phyloP scores from a whole-genome alignment of 2,888 invertebrate genomes.

The Minunthozetes semirufus region DNA sequence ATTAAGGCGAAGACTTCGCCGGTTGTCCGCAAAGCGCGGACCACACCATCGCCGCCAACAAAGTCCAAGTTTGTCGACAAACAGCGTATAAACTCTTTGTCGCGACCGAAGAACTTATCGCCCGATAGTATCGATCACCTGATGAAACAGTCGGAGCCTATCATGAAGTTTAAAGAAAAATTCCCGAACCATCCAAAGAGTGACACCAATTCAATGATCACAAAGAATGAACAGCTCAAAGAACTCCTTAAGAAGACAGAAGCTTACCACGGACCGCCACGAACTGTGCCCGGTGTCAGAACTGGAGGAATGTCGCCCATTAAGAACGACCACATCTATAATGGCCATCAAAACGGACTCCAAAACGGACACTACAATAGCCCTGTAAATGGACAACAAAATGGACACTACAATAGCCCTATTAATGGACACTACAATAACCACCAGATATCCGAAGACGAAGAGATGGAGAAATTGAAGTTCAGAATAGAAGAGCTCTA shows the following conservation, averaged over 20 bases:
- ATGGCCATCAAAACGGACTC: slow-evolving; percentile 7
- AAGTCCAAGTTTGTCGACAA: not conserved
- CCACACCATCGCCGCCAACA: slow-evolving; percentile 3
- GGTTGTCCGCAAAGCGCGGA: not conserved
- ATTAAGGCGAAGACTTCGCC: not conserved
- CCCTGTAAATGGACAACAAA: too few relatives aligned
- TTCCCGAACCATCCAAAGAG: slow-evolving; percentile 39
- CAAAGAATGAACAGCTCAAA: slow-evolving; percentile 1
- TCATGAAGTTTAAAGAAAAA: slow-evolving; percentile 42
- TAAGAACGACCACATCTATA: not conserved
- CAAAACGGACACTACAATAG: too few relatives aligned
- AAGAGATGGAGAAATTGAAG: slow-evolving; percentile 14
- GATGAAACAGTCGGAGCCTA: slow-evolving; percentile 29
- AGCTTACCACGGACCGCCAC: slow-evolving; percentile 34
- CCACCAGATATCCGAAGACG: not conserved
- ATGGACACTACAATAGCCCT: not conserved
- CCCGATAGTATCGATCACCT: slow-evolving; percentile 23
- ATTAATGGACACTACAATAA: not conserved
- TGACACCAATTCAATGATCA: not conserved
- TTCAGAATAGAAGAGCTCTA: slow-evolving; percentile 27
- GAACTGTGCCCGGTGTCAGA: slow-evolving; percentile 42
- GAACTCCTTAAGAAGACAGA: slow-evolving; percentile 12
- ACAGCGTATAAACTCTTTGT: not conserved
- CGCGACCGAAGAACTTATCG: slow-evolving; percentile 17
- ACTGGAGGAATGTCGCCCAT: slow-evolving; percentile 40